phyloP scores from a whole-genome alignment of 2,797 vertebrate genomes.

The Botia kubotai region DNA sequence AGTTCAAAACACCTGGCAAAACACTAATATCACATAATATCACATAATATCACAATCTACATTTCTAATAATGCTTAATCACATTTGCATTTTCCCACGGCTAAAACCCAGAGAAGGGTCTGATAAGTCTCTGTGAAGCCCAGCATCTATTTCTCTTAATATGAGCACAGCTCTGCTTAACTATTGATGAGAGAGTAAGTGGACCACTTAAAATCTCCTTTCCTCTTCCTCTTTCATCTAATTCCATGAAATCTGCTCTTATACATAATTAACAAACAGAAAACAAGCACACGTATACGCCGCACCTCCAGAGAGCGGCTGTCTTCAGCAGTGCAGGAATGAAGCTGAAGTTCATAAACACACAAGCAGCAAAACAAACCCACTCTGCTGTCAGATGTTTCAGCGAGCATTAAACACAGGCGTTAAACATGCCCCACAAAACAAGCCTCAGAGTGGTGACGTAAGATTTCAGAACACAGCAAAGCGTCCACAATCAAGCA shows the following conservation, averaged over 20 bases:
- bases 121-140: conserved; percentile 38
- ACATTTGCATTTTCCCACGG: conserved; percentile 21
- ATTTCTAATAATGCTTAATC: not conserved
- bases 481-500: too few relatives aligned
- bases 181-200: conserved; percentile 82
- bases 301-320: not conserved
- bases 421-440: too few relatives aligned
- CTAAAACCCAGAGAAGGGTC: not conserved
- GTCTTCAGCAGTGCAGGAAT: not conserved
- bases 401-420: not conserved
- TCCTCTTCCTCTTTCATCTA: conserved; percentile 56
- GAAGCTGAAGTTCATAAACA: conserved; percentile 30
- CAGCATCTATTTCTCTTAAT: conserved; percentile 61
- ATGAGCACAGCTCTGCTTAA: conserved; percentile 73
- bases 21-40: not conserved
- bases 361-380: not conserved
- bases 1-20: not conserved
- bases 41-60: not conserved
- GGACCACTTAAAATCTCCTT: conserved; percentile 72
- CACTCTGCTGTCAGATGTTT: not conserved
- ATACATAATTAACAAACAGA: conserved; percentile 49
- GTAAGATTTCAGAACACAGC: too few relatives aligned
- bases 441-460: too few relatives aligned
- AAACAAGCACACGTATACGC: conserved; percentile 30
- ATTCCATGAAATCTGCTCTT: conserved; percentile 45